Evolutionary conservation across 2,113 vertebrate species (phyloP).

Genomic region (Mus musculus): DNA sequence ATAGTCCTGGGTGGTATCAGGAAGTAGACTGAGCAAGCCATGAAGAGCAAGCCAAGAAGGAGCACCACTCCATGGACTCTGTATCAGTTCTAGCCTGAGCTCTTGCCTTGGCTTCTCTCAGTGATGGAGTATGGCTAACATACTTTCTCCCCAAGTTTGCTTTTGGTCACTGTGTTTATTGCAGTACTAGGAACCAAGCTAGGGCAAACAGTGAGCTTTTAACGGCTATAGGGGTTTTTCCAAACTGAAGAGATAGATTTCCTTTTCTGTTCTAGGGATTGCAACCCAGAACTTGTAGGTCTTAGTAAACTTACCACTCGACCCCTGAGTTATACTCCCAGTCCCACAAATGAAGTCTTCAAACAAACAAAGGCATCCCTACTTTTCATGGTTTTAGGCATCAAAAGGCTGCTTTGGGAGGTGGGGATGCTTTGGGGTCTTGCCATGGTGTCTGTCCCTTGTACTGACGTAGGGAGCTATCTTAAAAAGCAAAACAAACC

Average conservation of each 20-base stretch:
- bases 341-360: background rate
- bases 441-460: background rate
- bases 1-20: background rate
- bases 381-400: slow-evolving; percentile 44
- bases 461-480: slow-evolving; percentile 14
- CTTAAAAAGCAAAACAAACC: background rate
- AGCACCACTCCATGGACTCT: background rate
- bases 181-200: background rate
- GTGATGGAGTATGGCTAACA: background rate
- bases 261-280: background rate
- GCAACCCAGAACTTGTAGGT: background rate
- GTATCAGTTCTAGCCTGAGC: background rate
- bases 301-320: background rate
- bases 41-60: background rate
- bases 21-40: background rate
- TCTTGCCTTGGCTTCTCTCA: background rate
- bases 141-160: background rate
- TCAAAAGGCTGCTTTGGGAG: background rate
- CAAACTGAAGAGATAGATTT: background rate
- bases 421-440: background rate
- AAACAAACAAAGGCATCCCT: background rate
- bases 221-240: no score
- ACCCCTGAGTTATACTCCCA: background rate
- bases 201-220: background rate
- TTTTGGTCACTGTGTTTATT: background rate